Percentiles rank a stretch among this genome's conserved stretches.
These are phyloP conservation scores for Sebastes matsubarae DNA, from an alignment of 2,797 vertebrate species.

Conservation along the genomic window DNA sequence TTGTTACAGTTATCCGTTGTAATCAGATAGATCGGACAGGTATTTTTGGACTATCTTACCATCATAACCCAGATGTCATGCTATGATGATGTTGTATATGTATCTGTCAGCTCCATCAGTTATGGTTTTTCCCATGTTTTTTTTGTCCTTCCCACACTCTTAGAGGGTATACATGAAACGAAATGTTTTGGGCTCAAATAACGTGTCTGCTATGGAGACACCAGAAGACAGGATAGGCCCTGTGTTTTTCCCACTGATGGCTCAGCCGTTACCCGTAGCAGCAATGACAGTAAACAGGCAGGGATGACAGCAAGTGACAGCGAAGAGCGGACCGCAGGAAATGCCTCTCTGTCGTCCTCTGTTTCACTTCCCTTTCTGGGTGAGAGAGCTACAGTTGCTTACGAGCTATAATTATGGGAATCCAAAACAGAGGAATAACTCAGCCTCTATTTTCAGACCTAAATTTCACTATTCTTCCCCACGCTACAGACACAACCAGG, in stretches of 20 bases:
- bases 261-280: conserved; percentile 52
- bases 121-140: conserved; percentile 11
- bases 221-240: conserved; percentile 42
- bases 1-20: neutral
- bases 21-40: neutral
- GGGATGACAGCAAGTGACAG: conserved; percentile 63
- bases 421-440: conserved; percentile 35
- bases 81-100: neutral
- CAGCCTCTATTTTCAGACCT: conserved; percentile 31
- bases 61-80: neutral
- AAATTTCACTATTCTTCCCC: conserved; percentile 8
- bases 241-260: conserved; percentile 78
- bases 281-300: conserved; percentile 80
- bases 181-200: neutral
- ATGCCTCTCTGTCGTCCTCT: conserved; percentile 57
- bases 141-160: neutral
- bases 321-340: conserved; percentile 64
- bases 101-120: neutral
- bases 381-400: conserved; percentile 31
- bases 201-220: neutral
- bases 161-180: conserved; percentile 3
- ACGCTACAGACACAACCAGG: neutral
- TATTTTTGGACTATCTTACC: neutral
- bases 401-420: conserved; percentile 40
- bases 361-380: conserved; percentile 82